Percentiles rank a stretch among this genome's conserved stretches.
These are phyloP conservation scores for Drosophila mayaguana DNA, from an alignment of 2,888 invertebrate species.

Conservation along the genomic window DNA sequence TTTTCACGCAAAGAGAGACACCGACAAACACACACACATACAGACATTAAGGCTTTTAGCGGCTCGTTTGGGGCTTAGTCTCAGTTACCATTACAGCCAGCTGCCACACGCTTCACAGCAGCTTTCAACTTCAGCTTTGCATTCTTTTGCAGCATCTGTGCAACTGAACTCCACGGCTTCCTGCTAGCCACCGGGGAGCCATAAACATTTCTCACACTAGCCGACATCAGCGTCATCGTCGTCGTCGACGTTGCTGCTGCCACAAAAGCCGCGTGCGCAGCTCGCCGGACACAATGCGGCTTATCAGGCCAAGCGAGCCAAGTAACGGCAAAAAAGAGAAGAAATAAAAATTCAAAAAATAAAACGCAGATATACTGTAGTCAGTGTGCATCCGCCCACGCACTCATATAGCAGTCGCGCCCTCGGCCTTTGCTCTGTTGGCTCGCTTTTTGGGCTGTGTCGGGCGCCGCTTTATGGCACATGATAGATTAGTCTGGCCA, in stretches of 20 bases:
- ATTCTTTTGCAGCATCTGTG: constrained; percentile 46
- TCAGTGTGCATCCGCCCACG: constrained; percentile 15
- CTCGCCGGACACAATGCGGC: constrained; percentile 76
- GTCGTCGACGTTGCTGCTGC: constrained; percentile 20
- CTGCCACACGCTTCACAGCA: constrained; percentile 9
- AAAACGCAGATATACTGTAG: constrained; percentile 15
- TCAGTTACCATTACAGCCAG: constrained; percentile 29
- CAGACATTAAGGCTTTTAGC: constrained; percentile 58
- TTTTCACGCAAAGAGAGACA: constrained; percentile 26
- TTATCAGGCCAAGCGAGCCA: constrained; percentile 60
- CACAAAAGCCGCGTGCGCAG: constrained; percentile 81
- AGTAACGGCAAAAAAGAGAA: constrained; percentile 32
- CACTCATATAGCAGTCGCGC: background rate
- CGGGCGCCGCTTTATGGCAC: constrained; percentile 75
- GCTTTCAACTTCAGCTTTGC: constrained; percentile 13
- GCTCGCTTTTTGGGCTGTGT: constrained; percentile 15
- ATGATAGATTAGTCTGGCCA: constrained; percentile 79
- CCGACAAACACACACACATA: background rate
- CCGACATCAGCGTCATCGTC: constrained; percentile 10
- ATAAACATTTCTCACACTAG: constrained; percentile 68
- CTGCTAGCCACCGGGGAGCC: constrained; percentile 47
- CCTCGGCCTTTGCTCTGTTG: background rate
- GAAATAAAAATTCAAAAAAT: background rate
- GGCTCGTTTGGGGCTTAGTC: constrained; percentile 66
- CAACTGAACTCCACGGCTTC: constrained; percentile 44